Conservation (phyloP, 1,140 invertebrate genomes). For the Pseudomyrmex concolor region DNA sequence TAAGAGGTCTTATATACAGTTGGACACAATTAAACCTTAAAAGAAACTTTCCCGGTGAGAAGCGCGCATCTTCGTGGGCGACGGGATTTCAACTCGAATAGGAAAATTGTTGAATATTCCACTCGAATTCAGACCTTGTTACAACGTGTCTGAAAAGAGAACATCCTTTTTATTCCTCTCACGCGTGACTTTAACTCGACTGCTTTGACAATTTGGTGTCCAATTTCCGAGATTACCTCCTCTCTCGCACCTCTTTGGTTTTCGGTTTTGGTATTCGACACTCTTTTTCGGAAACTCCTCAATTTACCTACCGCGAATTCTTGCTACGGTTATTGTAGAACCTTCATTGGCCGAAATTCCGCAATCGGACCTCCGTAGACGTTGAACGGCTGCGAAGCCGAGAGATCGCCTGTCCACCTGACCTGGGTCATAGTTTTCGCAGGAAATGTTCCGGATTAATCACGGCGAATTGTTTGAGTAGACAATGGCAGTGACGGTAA, state of each 20-base stretch:
- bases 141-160: neutral
- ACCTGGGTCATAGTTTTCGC: slow-evolving; percentile 62
- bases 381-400: neutral
- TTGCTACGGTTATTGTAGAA: slow-evolving; percentile 3
- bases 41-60: neutral
- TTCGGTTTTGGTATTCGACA: neutral
- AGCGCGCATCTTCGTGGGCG: neutral
- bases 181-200: neutral
- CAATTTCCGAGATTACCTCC: neutral
- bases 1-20: neutral
- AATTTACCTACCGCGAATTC: neutral
- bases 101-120: neutral
- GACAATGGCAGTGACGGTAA: slow-evolving; percentile 70
- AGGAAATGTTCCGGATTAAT: slow-evolving; percentile 72
- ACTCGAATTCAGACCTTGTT: too few relatives aligned
- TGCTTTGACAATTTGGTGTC: neutral
- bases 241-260: neutral
- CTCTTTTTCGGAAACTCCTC: neutral
- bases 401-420: slow-evolving; percentile 38
- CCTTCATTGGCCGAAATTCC: slow-evolving; percentile 51
- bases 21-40: slow-evolving; percentile 18
- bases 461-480: slow-evolving; percentile 68
- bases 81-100: neutral
- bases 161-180: neutral
- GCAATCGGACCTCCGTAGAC: neutral